Evolutionary conservation across 2,113 vertebrate genomes (phyloP), one percentile per base, ranked within the genome.

Genomic region (Neolamprologus longior): DNA sequence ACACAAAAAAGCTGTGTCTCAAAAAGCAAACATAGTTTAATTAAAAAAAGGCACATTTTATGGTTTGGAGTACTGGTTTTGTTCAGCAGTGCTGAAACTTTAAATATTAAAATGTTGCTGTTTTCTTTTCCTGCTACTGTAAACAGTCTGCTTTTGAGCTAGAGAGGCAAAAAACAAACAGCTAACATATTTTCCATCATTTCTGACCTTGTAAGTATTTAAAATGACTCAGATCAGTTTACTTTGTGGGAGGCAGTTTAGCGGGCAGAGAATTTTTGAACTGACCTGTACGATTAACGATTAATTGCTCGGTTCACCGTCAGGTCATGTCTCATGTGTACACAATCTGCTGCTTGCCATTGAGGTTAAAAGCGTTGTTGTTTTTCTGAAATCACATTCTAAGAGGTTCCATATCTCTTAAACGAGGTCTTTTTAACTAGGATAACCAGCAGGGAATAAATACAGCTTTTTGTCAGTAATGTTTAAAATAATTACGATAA

Each of bases 371-470:
- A 45, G 9, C 1, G 0, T 45, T 24, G 33, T 14, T 40, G 66
- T 42, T 42, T 42, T 71, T 40, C 5, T 45, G 21, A 47, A 47
- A 47, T 76, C 71, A 28, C 42, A 19, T 5, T 76, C 14, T 9
- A 47, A 50, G 15, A 47, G 24, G 4, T 0, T 76, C 68, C 21
- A 17, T 3, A 26, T 76, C 14, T 7, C 68, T 73, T 28, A 76
- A 47, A 19, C 3, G 0, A 47, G 21, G 40, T 47, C 0, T 47
- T 76, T 73, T 47, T 28, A 28, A 28, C 14, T 28, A 47, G 14
- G 21, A 47, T 73, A 45, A 26, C 68, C 40, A 47, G 40, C 3
- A 73, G 40, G 2, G 21, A 73, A 26, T 0, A 45, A 73, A 45
- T 71, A 73, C 8, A 73, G 21, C 21, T 45, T 28, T 31, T 78